Evolutionary conservation across 2,113 vertebrate species (phyloP).

Genomic region (Laticauda laticaudata): DNA sequence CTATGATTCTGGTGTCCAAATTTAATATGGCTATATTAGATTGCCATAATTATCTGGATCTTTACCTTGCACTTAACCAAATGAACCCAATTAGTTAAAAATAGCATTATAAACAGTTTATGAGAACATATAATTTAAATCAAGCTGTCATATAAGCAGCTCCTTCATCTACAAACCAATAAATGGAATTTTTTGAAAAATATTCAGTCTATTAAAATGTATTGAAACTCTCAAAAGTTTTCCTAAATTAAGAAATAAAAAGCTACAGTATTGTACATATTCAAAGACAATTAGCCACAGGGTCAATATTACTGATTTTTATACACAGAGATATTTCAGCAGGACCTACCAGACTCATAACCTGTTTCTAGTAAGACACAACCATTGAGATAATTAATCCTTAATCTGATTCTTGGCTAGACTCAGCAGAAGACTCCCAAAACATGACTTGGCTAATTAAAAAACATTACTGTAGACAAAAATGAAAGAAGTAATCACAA

Average conservation of each 20-base stretch:
- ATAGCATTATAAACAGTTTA: too few species aligned
- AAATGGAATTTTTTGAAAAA: background rate
- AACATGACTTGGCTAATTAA: background rate
- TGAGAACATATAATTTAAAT: conserved; percentile 4
- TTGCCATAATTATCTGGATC: too few species aligned
- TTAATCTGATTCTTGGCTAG: background rate
- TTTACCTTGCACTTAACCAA: too few species aligned
- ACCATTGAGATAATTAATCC: background rate
- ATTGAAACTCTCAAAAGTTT: conserved; percentile 16
- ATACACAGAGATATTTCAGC: background rate
- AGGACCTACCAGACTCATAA: background rate
- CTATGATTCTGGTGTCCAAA: too few species aligned
- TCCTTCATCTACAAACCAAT: background rate
- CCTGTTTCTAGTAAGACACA: background rate
- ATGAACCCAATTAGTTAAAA: too few species aligned
- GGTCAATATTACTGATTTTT: background rate
- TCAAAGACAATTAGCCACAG: conserved; percentile 12
- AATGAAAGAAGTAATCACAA: background rate
- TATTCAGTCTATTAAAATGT: background rate
- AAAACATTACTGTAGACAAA: background rate
- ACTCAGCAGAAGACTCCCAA: background rate
- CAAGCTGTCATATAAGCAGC: background rate
- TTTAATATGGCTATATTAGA: too few species aligned
- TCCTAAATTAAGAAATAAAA: conserved; percentile 14
- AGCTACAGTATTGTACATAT: background rate